Conservation (phyloP, 2,113 vertebrate genomes). For the Ammodytes marinus region DNA sequence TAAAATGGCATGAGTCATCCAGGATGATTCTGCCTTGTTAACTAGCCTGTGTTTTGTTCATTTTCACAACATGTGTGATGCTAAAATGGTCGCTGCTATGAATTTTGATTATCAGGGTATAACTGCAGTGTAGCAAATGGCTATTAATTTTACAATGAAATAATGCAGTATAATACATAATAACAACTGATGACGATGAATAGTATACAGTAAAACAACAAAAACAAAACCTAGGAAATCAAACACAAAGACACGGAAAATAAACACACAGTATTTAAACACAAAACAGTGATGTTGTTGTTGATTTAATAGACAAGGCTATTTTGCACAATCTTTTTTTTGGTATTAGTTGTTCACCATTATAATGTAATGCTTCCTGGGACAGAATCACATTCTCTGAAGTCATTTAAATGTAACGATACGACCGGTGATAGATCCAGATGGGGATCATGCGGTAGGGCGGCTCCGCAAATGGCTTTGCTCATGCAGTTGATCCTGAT, state of each 20-base stretch:
- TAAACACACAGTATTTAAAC: not conserved
- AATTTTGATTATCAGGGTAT: not conserved
- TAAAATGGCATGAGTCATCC: not conserved
- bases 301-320: not conserved
- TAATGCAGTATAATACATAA: not conserved
- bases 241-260: too few relatives aligned
- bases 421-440: conserved; percentile 26
- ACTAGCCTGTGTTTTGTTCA: not conserved
- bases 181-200: not conserved
- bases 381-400: conserved; percentile 3
- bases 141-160: not conserved
- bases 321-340: not conserved
- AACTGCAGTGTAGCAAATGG: not conserved
- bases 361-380: not conserved
- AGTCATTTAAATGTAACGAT: conserved; percentile 48
- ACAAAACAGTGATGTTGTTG: not conserved
- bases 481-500: conserved; percentile 31
- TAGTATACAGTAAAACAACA: not conserved
- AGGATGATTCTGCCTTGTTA: not conserved
- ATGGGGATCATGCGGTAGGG: conserved; percentile 4
- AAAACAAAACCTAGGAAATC: not conserved
- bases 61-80: not conserved
- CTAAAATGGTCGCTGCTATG: not conserved
- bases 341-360: not conserved
- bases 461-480: conserved; percentile 47